Conservation (phyloP, 2,888 invertebrate genomes). For the Parascotia fuliginaria region DNA sequence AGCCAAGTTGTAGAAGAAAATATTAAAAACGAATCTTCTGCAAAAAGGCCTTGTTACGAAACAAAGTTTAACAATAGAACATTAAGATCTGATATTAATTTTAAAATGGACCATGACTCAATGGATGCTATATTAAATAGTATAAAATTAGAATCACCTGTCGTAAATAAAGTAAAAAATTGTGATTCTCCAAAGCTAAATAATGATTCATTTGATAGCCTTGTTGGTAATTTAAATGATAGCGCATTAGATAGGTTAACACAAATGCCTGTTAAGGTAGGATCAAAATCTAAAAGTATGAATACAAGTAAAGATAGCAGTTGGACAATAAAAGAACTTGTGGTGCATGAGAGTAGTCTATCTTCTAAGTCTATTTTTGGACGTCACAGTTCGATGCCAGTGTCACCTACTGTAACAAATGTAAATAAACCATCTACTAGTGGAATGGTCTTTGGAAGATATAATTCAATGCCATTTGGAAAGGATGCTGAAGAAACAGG, state of each 20-base stretch:
- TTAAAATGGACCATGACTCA: conserved; percentile 70
- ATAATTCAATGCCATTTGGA: conserved; percentile 77
- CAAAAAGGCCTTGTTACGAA: conserved; percentile 56
- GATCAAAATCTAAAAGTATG: conserved; percentile 37
- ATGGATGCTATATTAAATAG: conserved; percentile 74
- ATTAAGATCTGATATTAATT: conserved; percentile 45
- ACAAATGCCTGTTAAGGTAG: conserved; percentile 64
- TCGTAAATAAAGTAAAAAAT: conserved; percentile 57
- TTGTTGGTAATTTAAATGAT: conserved; percentile 77
- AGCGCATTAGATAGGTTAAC: conserved; percentile 74
- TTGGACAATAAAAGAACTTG: conserved; percentile 64
- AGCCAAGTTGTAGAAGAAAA: conserved; percentile 80
- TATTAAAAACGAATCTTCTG: conserved; percentile 53
- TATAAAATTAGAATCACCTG: conserved; percentile 71
- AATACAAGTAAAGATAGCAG: conserved; percentile 37
- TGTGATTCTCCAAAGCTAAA: conserved; percentile 60
- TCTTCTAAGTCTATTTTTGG: conserved; percentile 65
- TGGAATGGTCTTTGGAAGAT: conserved; percentile 72
- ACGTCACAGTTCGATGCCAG: conserved; percentile 80
- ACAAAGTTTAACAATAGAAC: conserved; percentile 33
- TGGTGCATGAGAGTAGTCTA: conserved; percentile 64
- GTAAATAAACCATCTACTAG: conserved; percentile 70
- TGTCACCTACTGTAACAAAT: conserved; percentile 65
- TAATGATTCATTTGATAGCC: conserved; percentile 81
- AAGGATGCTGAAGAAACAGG: conserved; percentile 58